Base-by-base conservation (phyloP, 2,888 invertebrate species). In the Tholera decimalis region DNA sequence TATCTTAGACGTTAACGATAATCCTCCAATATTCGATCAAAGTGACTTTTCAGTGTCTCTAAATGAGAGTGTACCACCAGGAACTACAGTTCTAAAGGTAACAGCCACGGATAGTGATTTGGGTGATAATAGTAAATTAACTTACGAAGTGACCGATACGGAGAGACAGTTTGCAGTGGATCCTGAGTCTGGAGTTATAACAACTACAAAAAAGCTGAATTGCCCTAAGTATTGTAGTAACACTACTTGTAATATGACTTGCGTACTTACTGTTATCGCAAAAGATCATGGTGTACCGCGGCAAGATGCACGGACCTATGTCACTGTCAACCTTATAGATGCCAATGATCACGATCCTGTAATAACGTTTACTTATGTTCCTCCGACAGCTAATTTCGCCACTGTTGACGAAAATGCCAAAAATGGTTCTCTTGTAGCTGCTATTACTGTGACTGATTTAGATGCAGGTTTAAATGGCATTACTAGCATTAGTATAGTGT, bases 341-440 rank as follows among this genome's bases (percentile, higher is more conserved):
- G 98, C 98, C 35, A 99, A 99, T 91, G 98, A 99, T 93, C 98
- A 99, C 90, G 98, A 98, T 92, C 99, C 99, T 6, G 97, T 98
- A 51, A 98, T 99, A 81, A 97, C 98, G 77, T 98, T 99, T 93
- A 97, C 97, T 56, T 98, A 98, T 90, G 98, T 99, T 90, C 97
- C 97, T 20, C 96, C 97, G 3, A 98, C 98, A 0, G 98, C 98
- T 0, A 97, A 97, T 50, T 98, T 97, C 88, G 99, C 99, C 9
- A 98, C 98, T 0, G 98, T 99, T 1, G 99, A 99, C 88, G 99
- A 99, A 94, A 99, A 99, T 90, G 99, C 99, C 0, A 96, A 96
- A 59, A 98, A 98, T 88, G 98, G 98, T 33, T 98, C 98, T 28
- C 97, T 98, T 13, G 99, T 99, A 2, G 99, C 99, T 0, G 98